Evolutionary conservation across 1,140 invertebrate genomes (phyloP).

Genomic region (Elymnias hypermnestra): DNA sequence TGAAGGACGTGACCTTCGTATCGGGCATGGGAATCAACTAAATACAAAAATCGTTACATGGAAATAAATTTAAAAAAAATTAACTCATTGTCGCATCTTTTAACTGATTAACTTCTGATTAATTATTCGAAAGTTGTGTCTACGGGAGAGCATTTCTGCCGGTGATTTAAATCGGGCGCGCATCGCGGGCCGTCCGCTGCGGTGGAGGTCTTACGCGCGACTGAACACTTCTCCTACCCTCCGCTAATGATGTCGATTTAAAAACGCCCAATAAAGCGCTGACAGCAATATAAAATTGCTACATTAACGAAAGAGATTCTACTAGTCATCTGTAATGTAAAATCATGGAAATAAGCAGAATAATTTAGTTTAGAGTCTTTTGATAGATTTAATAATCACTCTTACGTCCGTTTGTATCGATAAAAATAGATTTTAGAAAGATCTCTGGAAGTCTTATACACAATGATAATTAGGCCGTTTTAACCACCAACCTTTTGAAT

Average conservation of each 20-base stretch:
- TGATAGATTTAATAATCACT: too few species aligned
- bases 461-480: too few species aligned
- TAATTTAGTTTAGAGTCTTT: too few species aligned
- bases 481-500: too few species aligned
- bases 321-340: too few species aligned
- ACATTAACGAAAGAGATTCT: too few species aligned
- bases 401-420: too few species aligned
- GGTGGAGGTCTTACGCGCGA: conserved; percentile 38
- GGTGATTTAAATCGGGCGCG: conserved; percentile 45
- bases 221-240: conserved; percentile 31
- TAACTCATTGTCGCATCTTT: conserved; percentile 54
- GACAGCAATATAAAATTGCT: too few species aligned
- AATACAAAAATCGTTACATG: conserved; percentile 46
- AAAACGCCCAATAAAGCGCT: conserved; percentile 22
- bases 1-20: conserved; percentile 65
- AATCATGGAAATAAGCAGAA: too few species aligned
- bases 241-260: too few species aligned
- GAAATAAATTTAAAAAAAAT: conserved; percentile 33
- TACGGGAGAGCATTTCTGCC: conserved; percentile 64
- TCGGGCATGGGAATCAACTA: conserved; percentile 52
- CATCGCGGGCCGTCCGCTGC: conserved; percentile 62
- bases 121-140: conserved; percentile 69
- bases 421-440: too few species aligned
- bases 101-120: conserved; percentile 43
- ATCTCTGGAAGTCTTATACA: too few species aligned